These are phyloP conservation scores for Saturnia pavonia DNA, from an alignment of 2,888 invertebrate species.

Conservation along the genomic window DNA sequence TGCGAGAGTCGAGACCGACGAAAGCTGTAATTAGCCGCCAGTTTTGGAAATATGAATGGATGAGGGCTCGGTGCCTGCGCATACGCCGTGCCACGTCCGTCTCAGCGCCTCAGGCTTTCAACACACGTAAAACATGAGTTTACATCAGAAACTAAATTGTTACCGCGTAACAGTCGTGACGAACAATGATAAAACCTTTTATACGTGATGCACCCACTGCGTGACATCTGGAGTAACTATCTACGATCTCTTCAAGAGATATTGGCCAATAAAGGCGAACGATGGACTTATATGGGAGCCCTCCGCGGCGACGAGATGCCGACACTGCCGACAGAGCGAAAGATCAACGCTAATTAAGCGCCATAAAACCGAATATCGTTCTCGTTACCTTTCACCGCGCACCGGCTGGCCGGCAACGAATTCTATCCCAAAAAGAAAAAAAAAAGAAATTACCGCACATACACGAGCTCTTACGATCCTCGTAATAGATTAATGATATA, in stretches of 20 bases:
- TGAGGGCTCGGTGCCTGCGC: conserved; percentile 29
- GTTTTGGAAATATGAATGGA: conserved; percentile 75
- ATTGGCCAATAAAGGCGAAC: conserved; percentile 63
- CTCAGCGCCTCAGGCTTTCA: conserved; percentile 44
- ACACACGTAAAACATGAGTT: conserved; percentile 23
- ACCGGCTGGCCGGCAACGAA: conserved; percentile 54
- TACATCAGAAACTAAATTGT: conserved; percentile 30
- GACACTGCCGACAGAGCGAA: conserved; percentile 66
- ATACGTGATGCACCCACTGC: conserved; percentile 45
- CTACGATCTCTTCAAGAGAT: conserved; percentile 58
- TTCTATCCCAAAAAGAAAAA: conserved; percentile 47
- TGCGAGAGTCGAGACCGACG: conserved; percentile 39
- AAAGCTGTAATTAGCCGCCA: conserved; percentile 68
- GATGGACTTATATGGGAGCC: conserved; percentile 58
- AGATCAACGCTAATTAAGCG: conserved; percentile 76
- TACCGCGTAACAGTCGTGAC: conserved; percentile 22
- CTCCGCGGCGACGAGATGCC: conserved; percentile 51
- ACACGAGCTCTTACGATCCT: conserved; percentile 61
- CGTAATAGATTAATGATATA: conserved; percentile 80
- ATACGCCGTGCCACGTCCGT: conserved; percentile 56
- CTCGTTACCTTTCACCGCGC: conserved; percentile 71
- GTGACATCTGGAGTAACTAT: conserved; percentile 63
- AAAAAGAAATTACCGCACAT: conserved; percentile 63
- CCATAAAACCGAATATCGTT: conserved; percentile 76
- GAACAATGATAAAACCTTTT: conserved; percentile 33